Conservation (phyloP, 2,888 invertebrate genomes). For the Drosophila vallismaia region DNA sequence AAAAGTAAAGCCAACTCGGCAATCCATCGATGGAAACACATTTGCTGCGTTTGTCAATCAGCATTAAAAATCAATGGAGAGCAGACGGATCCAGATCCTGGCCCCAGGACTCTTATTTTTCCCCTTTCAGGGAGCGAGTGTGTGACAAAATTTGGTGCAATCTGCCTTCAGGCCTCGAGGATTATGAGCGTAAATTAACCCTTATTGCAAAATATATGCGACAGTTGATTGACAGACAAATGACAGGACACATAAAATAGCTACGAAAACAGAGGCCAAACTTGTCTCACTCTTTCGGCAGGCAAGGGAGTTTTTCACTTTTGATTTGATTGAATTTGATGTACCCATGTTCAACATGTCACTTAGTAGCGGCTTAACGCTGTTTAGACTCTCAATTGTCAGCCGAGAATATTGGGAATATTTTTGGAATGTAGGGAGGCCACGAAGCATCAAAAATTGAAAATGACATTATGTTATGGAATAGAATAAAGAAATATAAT, state of each 20-base stretch:
- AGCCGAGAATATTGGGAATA: slow-evolving; percentile 25
- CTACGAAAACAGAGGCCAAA: slow-evolving; percentile 20
- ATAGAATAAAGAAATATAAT: slow-evolving; percentile 8
- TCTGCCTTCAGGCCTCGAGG: slow-evolving; percentile 53
- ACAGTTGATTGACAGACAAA: slow-evolving; percentile 78
- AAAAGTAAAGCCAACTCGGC: slow-evolving; percentile 3
- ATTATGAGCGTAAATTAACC: slow-evolving; percentile 79
- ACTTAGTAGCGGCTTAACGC: slow-evolving; percentile 71
- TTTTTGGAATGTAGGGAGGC: slow-evolving; percentile 14
- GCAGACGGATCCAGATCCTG: slow-evolving; percentile 28
- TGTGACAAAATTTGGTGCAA: slow-evolving; percentile 53
- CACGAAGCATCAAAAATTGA: slow-evolving; percentile 42
- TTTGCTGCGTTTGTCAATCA: slow-evolving; percentile 64
- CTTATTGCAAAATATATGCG: slow-evolving; percentile 78
- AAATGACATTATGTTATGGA: slow-evolving; percentile 47
- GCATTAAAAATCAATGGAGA: slow-evolving; percentile 71
- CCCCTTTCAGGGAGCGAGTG: slow-evolving; percentile 9
- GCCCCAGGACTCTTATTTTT: slow-evolving; percentile 28
- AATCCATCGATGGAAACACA: slow-evolving; percentile 45
- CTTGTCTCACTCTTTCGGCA: not conserved
- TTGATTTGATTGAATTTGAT: slow-evolving; percentile 73
- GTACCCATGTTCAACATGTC: slow-evolving; percentile 75
- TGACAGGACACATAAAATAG: slow-evolving; percentile 72
- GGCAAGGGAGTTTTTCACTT: slow-evolving; percentile 41
- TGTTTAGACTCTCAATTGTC: slow-evolving; percentile 57